A percentile compares a stretch with the other conserved stretches of the same genome.
These are phyloP conservation scores for Raja brachyura DNA, from an alignment of 2,113 vertebrate species.

Conservation along the genomic window DNA sequence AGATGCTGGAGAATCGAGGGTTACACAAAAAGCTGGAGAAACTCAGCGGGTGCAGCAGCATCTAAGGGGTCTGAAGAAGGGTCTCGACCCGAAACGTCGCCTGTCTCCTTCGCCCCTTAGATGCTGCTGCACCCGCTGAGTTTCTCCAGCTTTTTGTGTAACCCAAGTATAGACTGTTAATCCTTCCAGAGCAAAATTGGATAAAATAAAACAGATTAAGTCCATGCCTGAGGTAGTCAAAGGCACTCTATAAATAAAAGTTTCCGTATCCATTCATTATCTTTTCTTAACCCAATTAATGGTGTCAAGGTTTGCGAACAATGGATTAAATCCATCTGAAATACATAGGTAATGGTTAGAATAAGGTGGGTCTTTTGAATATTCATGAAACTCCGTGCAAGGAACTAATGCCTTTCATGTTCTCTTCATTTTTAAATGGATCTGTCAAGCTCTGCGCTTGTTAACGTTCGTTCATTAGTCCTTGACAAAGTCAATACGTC, in stretches of 20 bases:
- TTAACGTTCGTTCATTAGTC: not conserved
- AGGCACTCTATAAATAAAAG: not conserved
- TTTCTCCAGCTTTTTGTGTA: too few species aligned
- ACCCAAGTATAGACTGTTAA: not conserved
- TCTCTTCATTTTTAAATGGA: constrained; percentile 6
- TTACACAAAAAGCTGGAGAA: too few species aligned
- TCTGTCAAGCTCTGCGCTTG: not conserved
- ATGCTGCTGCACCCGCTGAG: too few species aligned
- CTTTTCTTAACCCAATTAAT: not conserved
- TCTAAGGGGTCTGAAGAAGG: too few species aligned
- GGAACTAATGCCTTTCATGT: not conserved
- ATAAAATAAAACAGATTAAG: not conserved
- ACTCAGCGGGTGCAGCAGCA: too few species aligned
- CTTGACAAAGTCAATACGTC: not conserved
- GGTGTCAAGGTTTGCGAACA: not conserved
- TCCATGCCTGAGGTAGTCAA: not conserved
- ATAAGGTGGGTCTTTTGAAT: not conserved
- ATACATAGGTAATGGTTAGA: not conserved
- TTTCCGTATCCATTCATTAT: not conserved
- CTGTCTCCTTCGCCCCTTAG: too few species aligned
- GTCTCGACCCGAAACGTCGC: too few species aligned
- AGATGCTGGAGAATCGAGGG: too few species aligned
- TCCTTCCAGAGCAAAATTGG: not conserved
- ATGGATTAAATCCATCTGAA: not conserved
- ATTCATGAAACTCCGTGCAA: not conserved